These are phyloP conservation scores for Irena cyanogastra DNA, from an alignment of 2,113 vertebrate species.

Conservation along the genomic window DNA sequence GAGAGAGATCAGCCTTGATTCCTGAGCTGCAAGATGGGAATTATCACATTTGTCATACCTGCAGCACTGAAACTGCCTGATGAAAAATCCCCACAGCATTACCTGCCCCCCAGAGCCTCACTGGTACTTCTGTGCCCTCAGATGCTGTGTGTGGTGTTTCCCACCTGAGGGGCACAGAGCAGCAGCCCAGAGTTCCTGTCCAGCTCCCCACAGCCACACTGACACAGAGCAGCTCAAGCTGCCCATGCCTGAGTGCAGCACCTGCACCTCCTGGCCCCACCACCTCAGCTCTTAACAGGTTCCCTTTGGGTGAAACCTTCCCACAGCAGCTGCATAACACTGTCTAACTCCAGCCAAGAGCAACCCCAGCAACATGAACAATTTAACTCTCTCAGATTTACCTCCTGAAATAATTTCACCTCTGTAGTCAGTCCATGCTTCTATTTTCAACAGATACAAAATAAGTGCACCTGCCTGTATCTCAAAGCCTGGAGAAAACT, in stretches of 20 bases:
- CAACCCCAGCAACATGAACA: neutral
- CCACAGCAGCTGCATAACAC: neutral
- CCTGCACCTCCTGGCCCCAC: neutral
- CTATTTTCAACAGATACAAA: neutral
- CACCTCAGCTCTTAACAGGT: neutral
- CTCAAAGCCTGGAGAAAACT: neutral
- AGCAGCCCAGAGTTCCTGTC: neutral
- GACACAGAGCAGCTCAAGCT: neutral
- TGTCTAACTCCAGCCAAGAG: neutral
- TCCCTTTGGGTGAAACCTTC: neutral
- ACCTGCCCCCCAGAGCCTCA: neutral
- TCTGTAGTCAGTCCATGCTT: neutral
- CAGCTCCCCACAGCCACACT: neutral
- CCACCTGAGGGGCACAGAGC: accelerated
- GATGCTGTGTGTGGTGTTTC: neutral
- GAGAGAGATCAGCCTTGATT: neutral
- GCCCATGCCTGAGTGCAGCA: neutral
- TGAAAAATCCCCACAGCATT: neutral
- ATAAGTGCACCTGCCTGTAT: neutral
- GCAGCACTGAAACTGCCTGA: neutral
- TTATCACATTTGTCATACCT: neutral
- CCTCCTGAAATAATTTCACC: neutral
- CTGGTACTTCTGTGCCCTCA: neutral
- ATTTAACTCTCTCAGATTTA: neutral
- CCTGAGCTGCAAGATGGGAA: neutral